A percentile compares a stretch with the other conserved stretches of the same genome.
Conservation (phyloP, 92 coral and sea anemone species). For the Palythoa heliodiscus region DNA sequence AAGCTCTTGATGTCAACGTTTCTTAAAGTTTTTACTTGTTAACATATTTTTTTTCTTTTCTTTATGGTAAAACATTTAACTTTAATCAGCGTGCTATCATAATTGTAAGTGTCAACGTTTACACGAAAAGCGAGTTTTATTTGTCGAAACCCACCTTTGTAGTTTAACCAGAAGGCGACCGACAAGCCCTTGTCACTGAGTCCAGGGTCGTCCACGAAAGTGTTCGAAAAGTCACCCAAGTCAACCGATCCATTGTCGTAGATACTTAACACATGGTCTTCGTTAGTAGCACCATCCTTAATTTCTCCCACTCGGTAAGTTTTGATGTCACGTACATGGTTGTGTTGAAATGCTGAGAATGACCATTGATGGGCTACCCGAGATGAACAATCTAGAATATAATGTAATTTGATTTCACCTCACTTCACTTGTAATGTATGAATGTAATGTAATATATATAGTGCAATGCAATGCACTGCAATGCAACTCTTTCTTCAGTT, state of each 20-base stretch:
- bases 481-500: no score
- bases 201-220: slow-evolving; percentile 1
- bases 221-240: slow-evolving; percentile 11
- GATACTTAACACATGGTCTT: no score
- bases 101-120: no score
- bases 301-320: not conserved
- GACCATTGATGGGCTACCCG: slow-evolving; percentile 25
- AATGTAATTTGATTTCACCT: no score
- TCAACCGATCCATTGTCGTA: not conserved
- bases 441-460: not conserved
- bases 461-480: not conserved
- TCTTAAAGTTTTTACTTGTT: no score
- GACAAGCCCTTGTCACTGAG: slow-evolving; percentile 1
- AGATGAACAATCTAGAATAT: not conserved
- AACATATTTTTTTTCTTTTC: no score
- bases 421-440: no score
- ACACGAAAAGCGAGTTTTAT: no score
- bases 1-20: no score
- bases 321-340: slow-evolving; percentile 6
- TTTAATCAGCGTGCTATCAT: no score
- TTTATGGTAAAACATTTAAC: no score
- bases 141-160: slow-evolving; percentile 40
- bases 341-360: slow-evolving; percentile 14
- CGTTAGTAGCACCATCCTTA: not conserved
- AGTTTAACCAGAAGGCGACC: slow-evolving; percentile 35